Base-by-base conservation (phyloP, 2,113 vertebrate genomes). In the Sphaerodactylus townsendi region DNA sequence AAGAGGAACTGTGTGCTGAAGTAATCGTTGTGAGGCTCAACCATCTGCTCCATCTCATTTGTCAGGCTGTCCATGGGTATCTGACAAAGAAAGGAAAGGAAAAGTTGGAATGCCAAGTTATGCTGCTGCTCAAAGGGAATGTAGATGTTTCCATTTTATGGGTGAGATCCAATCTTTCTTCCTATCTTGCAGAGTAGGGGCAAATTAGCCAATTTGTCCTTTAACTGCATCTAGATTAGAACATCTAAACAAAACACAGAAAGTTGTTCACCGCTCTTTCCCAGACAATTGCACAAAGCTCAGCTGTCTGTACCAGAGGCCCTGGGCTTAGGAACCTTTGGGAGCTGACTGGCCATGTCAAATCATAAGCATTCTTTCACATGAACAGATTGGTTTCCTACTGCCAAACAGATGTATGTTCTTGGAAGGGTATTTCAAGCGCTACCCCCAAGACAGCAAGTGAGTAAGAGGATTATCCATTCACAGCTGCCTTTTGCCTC, bases 1-100 rank as follows among this genome's bases (percentile, higher is more conserved):
- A 99, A 93, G 88, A 99, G 92, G 90, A 99, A 99, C 86, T 99
- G 98, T 68, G 98, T 99, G 96, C 99, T 99, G 96, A 99, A 99
- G 95, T 99, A 99, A 93, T 99, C 99, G 0, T 99, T 99, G 92
- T 99, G 99, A 2, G 99, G 99, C 78, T 99, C 98, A 0, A 99
- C 99, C 25, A 96, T 96, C 95, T 99, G 98, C 89, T 99, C 97
- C 88, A 99, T 98, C 95, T 99, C 98, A 65, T 98, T 99, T 53
- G 97, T 97, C 95, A 97, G 97, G 66, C 85, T 94, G 86, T 99
- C 98, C 3, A 98, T 90, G 44, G 98, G 96, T 71, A 98, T 95
- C 99, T 99, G 91, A 80, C 79, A 92, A 91, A 2, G 91, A 69
- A 92, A 2, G 25, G 21, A 62, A 37, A 69, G 87, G n/a, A 79